Base-by-base conservation (phyloP, 1,140 invertebrate genomes). In the Battus philenor region DNA sequence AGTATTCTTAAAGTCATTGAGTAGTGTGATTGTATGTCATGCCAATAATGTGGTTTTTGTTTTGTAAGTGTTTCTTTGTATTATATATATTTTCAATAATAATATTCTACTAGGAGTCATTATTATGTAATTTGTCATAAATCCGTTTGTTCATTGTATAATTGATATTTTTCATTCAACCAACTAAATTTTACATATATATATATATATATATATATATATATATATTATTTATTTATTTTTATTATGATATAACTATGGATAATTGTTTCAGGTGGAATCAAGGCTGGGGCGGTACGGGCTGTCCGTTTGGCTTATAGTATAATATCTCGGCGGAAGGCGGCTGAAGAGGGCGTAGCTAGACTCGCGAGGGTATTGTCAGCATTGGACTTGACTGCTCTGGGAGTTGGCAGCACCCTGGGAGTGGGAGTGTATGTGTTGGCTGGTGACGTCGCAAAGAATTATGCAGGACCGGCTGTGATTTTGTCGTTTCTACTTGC, bases 371-470 rank as follows among this genome's bases (percentile, higher is more conserved):
- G 92, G 68, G 92, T 93, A 22, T 86, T 97, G 4, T 90, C 89
- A 1, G 90, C 92, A 0, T 80, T 93, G 27, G 94, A 96, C 76
- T 85, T 96, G 4, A 95, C 93, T 0, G 90, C 91, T 0, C 70
- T 96, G 1, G 94, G 94, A 24, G 91, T 97, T 12, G 95, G 95
- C 5, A 94, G 93, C 50, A 97, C 95, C 0, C 76, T 97, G 5
- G 95, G 95, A 2, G 92, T 96, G 13, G 95, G 95, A 8, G 92
- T 97, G 7, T 97, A 97, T 86, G 94, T 97, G 4, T 76, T 97
- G 12, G 93, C 93, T 9, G 95, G 95, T 6, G 90, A 94, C 50
- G 94, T 96, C n/a, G 92, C 94, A 12, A 91, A 90, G 70, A 87
- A 90, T 36, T 90, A 88, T 33, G 92, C 95, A 0, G 95, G 95